Base-by-base conservation (phyloP, 2,797 vertebrate species). In the Huso huso region DNA sequence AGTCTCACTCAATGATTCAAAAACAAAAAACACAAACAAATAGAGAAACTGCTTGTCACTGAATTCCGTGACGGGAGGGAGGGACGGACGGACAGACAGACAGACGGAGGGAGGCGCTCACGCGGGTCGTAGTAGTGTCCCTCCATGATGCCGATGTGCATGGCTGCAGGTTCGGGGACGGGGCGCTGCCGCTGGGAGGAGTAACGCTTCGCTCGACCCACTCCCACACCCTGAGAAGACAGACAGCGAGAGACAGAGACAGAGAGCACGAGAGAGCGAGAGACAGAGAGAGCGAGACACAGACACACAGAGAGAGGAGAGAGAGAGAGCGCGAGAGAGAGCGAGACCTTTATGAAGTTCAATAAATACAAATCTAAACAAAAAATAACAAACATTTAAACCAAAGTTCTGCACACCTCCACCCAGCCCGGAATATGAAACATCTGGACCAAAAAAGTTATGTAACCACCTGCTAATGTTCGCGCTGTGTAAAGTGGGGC, bases 71-170 rank as follows among this genome's bases (percentile, higher is more conserved):
- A 75, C 48, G 51, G 57, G 51, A 62, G 70, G 68, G 68, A 63
- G 63, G 48, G 70, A 66, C 68, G 5, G 13, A 57, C 6, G 8
- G 11, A n/a, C 10, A 6, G 55, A n/a, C 10, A 6, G 55, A 57
- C 10, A 6, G 11, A n/a, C 15, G 15, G 15, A 18, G 15, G 15
- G 15, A 18, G 23, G 23, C 4, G 23, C 93, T 95, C 82, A 99
- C 96, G 65, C 82, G 95, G 90, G 53, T 99, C 95, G 0, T 97
- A 99, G 86, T 94, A 99, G 83, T 96, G 95, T 61, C 95, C 92
- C 77, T 99, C 96, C 94, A 98, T 86, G 77, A 99, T 93, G 66
- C 95, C 95, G 74, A 99, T 93, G 78, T 93, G 93, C 84, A 99
- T 86, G 13, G 95, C 88, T 0, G 93, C 83, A 0, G 94, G 93